Conservation (phyloP, 2,888 invertebrate species). For the Nomada flava region DNA sequence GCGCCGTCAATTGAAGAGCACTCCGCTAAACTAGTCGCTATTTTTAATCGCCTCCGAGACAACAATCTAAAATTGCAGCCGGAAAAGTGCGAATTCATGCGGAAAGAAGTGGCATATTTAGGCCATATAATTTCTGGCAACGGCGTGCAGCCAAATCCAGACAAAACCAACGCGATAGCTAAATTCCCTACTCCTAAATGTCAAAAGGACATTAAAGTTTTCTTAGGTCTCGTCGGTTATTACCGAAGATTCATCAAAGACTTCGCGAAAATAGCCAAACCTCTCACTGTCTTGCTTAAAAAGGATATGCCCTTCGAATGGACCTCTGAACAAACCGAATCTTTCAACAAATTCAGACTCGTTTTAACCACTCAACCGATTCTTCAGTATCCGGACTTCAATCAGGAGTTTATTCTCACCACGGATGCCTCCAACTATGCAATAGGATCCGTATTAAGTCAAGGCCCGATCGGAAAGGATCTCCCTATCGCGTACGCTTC, state of each 20-base stretch:
- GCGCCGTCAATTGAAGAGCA: slow-evolving; percentile 3
- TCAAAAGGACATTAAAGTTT: slow-evolving; percentile 22
- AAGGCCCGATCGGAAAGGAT: slow-evolving; percentile 6
- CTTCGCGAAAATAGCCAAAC: slow-evolving; percentile 26
- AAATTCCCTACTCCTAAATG: not conserved
- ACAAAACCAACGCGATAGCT: not conserved
- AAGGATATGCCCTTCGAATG: slow-evolving; percentile 22
- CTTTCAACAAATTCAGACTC: slow-evolving; percentile 20
- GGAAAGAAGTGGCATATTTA: slow-evolving; percentile 13
- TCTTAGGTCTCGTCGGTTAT: slow-evolving; percentile 26
- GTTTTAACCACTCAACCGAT: not conserved
- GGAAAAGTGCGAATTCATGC: slow-evolving; percentile 28
- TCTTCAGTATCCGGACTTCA: too few relatives aligned
- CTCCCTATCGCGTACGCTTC: slow-evolving; percentile 23
- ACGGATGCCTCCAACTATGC: slow-evolving; percentile 29
- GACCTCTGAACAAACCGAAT: not conserved
- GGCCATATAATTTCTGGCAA: slow-evolving; percentile 22
- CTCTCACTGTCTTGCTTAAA: not conserved
- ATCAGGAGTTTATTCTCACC: not conserved
- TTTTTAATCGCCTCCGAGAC: slow-evolving; percentile 8
- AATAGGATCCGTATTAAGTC: slow-evolving; percentile 2
- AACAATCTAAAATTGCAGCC: slow-evolving; percentile 4
- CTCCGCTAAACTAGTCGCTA: not conserved
- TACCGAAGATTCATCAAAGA: slow-evolving; percentile 30
- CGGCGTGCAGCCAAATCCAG: slow-evolving; percentile 26